Conservation (phyloP, 2,797 vertebrate genomes). For the Alca torda region DNA sequence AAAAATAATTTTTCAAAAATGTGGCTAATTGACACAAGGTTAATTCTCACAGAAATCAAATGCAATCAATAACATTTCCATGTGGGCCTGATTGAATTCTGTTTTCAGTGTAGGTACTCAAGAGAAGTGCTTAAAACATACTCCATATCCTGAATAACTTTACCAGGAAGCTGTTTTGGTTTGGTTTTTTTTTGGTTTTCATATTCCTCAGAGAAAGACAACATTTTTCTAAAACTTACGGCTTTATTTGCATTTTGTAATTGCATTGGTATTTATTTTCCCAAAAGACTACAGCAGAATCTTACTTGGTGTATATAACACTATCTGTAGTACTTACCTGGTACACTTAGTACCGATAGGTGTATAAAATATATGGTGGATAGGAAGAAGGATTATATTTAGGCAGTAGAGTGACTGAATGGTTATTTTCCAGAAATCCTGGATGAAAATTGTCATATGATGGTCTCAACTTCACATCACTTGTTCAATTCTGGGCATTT, state of each 20-base stretch:
- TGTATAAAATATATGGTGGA: neutral
- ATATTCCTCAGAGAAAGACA: neutral
- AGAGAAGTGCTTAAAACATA: neutral
- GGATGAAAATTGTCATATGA: neutral
- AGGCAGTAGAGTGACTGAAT: neutral
- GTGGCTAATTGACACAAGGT: neutral
- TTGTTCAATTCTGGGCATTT: neutral
- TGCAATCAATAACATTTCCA: neutral
- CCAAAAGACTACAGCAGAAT: neutral
- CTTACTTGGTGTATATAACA: neutral
- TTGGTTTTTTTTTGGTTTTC: neutral
- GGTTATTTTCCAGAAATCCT: neutral
- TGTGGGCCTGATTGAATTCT: neutral
- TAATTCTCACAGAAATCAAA: neutral
- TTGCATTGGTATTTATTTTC: neutral
- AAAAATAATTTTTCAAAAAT: neutral
- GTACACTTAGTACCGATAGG: neutral
- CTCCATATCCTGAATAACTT: neutral
- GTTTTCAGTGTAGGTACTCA: neutral
- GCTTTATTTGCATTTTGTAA: conserved; percentile 41
- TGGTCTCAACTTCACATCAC: neutral
- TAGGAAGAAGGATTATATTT: neutral
- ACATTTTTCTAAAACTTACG: neutral
- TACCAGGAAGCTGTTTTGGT: neutral
- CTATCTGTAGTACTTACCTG: neutral